These are phyloP conservation scores for Lamellibrachia satsuma DNA, from an alignment of 2,888 invertebrate genomes.

Conservation along the genomic window DNA sequence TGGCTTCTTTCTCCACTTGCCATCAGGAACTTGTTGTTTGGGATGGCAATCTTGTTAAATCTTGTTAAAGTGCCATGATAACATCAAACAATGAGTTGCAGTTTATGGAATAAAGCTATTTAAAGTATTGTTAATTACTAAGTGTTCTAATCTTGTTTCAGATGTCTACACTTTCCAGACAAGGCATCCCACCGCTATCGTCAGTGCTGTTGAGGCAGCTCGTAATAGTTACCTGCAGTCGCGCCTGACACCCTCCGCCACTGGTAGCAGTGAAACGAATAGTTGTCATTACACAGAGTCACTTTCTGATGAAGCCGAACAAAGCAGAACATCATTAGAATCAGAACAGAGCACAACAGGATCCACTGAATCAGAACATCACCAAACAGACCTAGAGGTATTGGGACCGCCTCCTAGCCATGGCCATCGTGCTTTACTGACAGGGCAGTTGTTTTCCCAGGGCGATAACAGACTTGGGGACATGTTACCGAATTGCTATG, in stretches of 20 bases:
- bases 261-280: not conserved
- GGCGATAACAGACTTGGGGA: not conserved
- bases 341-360: not conserved
- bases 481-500: not conserved
- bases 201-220: not conserved
- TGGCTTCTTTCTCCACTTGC: no score
- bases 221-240: not conserved
- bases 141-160: not conserved
- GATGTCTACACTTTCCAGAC: not conserved
- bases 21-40: no score
- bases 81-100: no score
- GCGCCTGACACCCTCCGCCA: not conserved
- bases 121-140: not conserved
- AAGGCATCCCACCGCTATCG: not conserved
- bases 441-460: not conserved
- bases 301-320: not conserved
- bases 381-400: not conserved
- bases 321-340: not conserved
- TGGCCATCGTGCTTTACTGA: not conserved
- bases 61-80: no score
- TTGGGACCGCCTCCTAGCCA: not conserved
- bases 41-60: no score
- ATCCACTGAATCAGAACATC: not conserved
- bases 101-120: no score
- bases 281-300: not conserved